Evolutionary conservation across 37 sponge, comb jelly and placozoan species (phyloP).

Genomic region (Chondrilla cf. caribensis): DNA sequence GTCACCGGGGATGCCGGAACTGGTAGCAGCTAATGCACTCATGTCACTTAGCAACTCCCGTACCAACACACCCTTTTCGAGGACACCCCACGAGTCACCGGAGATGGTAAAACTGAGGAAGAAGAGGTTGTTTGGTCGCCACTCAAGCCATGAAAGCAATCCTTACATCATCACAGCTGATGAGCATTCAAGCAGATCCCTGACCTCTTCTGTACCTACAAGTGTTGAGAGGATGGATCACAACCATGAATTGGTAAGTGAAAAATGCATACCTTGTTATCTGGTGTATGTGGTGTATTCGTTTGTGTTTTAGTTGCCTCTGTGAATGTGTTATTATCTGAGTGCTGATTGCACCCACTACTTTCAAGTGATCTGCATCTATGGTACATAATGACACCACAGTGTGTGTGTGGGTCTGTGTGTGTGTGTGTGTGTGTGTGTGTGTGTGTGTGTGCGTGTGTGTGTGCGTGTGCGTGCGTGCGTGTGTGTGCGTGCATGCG

Average conservation of each 20-base stretch:
- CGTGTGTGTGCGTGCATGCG: neutral
- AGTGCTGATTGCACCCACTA: too few relatives aligned
- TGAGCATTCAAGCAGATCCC: too few relatives aligned
- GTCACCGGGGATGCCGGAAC: neutral
- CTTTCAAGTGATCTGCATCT: too few relatives aligned
- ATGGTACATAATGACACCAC: neutral
- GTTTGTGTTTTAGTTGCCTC: neutral
- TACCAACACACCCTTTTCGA: neutral
- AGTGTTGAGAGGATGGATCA: too few relatives aligned
- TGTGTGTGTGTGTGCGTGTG: constrained; percentile 9
- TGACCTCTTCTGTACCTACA: too few relatives aligned
- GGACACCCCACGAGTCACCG: neutral
- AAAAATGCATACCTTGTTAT: neutral
- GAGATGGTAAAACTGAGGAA: neutral
- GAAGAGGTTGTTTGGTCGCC: neutral
- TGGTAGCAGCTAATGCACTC: neutral
- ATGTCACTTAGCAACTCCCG: constrained; percentile 10
- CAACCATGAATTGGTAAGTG: too few relatives aligned
- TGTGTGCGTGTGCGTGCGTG: neutral
- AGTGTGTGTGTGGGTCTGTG: neutral
- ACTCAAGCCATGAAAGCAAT: neutral
- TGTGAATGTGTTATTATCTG: too few relatives aligned
- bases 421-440: constrained; percentile 21
- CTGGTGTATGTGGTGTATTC: neutral
- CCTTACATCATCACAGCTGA: too few relatives aligned